phyloP scores from a whole-genome alignment of 2,797 vertebrate species.

The Lepus oiostolus region DNA sequence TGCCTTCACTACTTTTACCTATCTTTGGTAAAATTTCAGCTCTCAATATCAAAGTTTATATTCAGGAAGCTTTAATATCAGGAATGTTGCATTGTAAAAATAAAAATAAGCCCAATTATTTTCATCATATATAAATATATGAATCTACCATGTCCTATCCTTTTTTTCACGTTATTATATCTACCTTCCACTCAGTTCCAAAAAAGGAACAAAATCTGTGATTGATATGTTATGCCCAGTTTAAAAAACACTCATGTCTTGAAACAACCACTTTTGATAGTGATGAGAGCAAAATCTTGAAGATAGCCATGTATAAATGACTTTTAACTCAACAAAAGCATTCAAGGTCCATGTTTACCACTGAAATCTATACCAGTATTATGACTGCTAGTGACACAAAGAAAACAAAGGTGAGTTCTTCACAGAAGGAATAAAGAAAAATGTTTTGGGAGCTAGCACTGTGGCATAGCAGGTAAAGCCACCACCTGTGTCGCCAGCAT shows the following conservation, averaged over 20 bases:
- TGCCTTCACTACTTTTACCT: neutral
- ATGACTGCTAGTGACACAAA: neutral
- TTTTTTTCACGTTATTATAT: neutral
- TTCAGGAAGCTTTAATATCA: slow-evolving; percentile 29
- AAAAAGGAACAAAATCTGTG: slow-evolving; percentile 6
- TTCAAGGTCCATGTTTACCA: neutral
- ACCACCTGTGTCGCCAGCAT: too few relatives aligned
- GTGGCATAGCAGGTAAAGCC: too few relatives aligned
- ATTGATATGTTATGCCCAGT: neutral
- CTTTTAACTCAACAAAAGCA: slow-evolving; percentile 43
- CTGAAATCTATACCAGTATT: neutral
- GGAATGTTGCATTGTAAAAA: neutral
- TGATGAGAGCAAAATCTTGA: neutral
- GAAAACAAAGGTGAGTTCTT: neutral
- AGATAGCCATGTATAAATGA: neutral
- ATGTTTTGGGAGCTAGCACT: neutral
- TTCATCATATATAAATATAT: slow-evolving; percentile 7
- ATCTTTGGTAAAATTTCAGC: slow-evolving; percentile 46
- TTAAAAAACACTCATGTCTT: neutral
- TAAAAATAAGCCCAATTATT: neutral
- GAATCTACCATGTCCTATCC: neutral
- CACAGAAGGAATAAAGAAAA: neutral
- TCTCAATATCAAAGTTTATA: neutral
- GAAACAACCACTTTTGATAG: slow-evolving; percentile 40
- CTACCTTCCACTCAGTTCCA: neutral